Evolutionary conservation across 2,797 vertebrate species (phyloP).

Genomic region (Schizopygopsis pylzovi): DNA sequence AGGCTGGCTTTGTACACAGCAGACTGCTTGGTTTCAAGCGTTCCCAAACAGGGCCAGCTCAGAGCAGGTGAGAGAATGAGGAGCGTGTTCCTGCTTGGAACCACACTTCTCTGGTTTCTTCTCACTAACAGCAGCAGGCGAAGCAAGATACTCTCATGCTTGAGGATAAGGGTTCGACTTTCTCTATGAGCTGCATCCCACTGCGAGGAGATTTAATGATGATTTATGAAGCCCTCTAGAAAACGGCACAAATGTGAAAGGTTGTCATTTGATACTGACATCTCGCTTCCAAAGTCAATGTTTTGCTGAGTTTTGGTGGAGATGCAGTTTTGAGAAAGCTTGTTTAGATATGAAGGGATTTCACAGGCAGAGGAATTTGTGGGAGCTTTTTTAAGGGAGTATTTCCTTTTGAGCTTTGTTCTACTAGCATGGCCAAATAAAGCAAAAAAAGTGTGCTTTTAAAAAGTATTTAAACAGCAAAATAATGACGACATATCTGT

Average conservation of each 20-base stretch:
- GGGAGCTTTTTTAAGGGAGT: not conserved
- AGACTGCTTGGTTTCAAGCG: constrained; percentile 70
- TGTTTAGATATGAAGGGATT: constrained; percentile 42
- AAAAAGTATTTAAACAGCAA: not conserved
- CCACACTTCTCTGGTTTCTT: constrained; percentile 33
- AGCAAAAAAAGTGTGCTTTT: not conserved
- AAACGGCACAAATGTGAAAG: constrained; percentile 46
- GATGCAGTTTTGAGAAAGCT: constrained; percentile 29
- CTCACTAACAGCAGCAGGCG: not conserved
- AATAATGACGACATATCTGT: not conserved
- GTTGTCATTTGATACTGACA: constrained; percentile 27
- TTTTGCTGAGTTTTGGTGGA: constrained; percentile 40
- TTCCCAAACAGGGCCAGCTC: constrained; percentile 65
- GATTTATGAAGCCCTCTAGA: constrained; percentile 49
- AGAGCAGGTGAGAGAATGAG: constrained; percentile 63
- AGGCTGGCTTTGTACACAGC: constrained; percentile 68
- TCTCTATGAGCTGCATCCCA: constrained; percentile 35
- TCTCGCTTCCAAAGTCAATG: constrained; percentile 47
- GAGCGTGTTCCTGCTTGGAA: constrained; percentile 56
- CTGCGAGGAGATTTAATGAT: constrained; percentile 49
- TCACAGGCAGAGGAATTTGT: constrained; percentile 25
- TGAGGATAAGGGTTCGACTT: constrained; percentile 39
- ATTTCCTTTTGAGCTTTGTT: not conserved
- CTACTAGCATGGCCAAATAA: not conserved
- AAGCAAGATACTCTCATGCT: constrained; percentile 26